These are phyloP conservation scores for Nyctibius grandis DNA, from an alignment of 2,797 vertebrate genomes.

Conservation along the genomic window DNA sequence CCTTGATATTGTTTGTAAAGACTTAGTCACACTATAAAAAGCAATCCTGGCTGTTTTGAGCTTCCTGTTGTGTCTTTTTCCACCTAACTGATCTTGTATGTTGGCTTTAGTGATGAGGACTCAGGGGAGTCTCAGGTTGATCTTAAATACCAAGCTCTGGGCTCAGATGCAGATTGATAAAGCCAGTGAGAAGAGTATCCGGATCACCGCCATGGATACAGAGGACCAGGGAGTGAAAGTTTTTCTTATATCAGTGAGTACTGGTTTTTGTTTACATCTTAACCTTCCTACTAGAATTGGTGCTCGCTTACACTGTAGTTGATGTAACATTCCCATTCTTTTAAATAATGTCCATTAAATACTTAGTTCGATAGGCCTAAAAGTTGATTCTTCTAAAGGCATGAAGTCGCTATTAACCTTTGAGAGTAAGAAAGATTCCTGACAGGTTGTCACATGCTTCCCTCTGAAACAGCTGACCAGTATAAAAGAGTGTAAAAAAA, in stretches of 20 bases:
- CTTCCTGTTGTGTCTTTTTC: neutral
- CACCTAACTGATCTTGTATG: neutral
- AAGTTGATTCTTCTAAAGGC: neutral
- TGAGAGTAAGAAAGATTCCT: neutral
- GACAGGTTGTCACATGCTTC: neutral
- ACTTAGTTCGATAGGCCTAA: neutral
- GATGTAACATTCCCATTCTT: neutral
- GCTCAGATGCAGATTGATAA: constrained; percentile 99
- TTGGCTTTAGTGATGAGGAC: constrained; percentile 92
- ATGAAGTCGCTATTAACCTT: neutral
- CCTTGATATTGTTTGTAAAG: neutral
- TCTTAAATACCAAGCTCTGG: constrained; percentile 99
- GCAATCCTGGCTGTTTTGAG: neutral
- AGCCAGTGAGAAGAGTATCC: constrained; percentile 96
- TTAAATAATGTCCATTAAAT: neutral
- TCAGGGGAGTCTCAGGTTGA: constrained; percentile 94
- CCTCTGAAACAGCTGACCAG: neutral
- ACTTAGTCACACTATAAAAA: neutral
- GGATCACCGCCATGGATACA: constrained; percentile 97
- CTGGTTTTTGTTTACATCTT: neutral
- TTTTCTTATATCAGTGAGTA: constrained; percentile 94
- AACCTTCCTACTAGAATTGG: neutral
- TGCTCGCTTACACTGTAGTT: neutral
- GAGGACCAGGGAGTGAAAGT: constrained; percentile 99
- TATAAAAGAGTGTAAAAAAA: neutral